phyloP scores from a whole-genome alignment of 2,113 vertebrate species.

The Donacobius atricapilla region DNA sequence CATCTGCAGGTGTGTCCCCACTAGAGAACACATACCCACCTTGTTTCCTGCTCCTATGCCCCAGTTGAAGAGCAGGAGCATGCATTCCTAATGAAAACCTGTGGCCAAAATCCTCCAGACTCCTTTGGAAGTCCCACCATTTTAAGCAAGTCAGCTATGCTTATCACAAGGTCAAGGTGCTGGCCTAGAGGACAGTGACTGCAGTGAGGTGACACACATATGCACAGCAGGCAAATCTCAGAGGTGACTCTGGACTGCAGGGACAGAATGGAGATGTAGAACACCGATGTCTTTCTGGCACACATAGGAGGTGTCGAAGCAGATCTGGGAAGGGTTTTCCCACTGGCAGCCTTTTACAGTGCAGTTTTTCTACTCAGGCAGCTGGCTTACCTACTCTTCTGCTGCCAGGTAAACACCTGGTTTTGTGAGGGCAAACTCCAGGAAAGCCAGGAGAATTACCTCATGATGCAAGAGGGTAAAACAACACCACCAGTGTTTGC shows the following conservation, averaged over 20 bases:
- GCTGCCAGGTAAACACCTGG: neutral
- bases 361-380: neutral
- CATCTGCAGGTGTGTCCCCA: neutral
- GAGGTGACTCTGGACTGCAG: neutral
- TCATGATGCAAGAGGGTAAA: neutral
- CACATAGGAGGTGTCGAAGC: rapidly evolving
- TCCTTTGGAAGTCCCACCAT: neutral
- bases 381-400: neutral
- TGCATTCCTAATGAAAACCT: neutral
- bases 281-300: neutral
- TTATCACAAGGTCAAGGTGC: neutral
- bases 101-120: neutral
- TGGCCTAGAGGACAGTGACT: neutral
- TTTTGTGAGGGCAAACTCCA: neutral
- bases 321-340: neutral
- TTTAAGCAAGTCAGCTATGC: neutral
- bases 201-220: neutral
- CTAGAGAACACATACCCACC: rapidly evolving
- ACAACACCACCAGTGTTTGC: neutral
- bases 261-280: neutral
- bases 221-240: neutral
- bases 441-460: neutral
- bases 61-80: rapidly evolving
- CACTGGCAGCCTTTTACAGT: neutral
- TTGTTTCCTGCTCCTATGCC: neutral